Conservation (phyloP, 1,140 invertebrate genomes). For the Lasioglossum baleicum region DNA sequence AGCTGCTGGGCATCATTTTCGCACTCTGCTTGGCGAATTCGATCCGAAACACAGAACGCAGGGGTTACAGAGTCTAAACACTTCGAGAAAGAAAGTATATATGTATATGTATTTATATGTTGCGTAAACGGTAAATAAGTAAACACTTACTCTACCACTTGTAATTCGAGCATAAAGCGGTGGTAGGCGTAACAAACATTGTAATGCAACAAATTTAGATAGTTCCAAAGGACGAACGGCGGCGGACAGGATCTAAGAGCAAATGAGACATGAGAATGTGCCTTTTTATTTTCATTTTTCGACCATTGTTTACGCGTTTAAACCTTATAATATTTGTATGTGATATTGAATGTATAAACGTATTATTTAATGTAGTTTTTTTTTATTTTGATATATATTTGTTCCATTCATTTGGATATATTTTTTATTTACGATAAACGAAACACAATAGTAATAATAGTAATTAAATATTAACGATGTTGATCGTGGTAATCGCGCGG, state of each 20-base stretch:
- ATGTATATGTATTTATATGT: background rate
- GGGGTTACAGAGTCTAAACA: constrained; percentile 72
- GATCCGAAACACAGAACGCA: constrained; percentile 85
- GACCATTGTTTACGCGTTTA: background rate
- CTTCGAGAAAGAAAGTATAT: background rate
- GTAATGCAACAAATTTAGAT: constrained; percentile 26
- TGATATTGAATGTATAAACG: constrained; percentile 23
- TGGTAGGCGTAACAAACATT: constrained; percentile 22
- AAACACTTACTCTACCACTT: constrained; percentile 21
- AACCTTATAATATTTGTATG: constrained; percentile 1
- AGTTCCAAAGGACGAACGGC: constrained; percentile 1
- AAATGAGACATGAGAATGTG: background rate
- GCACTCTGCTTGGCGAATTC: constrained; percentile 90
- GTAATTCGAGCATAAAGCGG: constrained; percentile 14
- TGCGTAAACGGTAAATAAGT: constrained; percentile 24
- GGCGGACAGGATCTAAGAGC: background rate
- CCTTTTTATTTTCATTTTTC: constrained; percentile 11
- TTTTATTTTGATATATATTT: constrained; percentile 40
- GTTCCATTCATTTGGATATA: constrained; percentile 20
- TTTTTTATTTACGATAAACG: background rate
- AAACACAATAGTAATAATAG: constrained; percentile 19
- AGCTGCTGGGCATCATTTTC: constrained; percentile 92
- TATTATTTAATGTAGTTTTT: constrained; percentile 27
- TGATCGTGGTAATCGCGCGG: constrained; percentile 11
- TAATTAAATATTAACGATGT: constrained; percentile 8